These are phyloP conservation scores for Pygoscelis antarcticus DNA, from an alignment of 2,113 vertebrate species.

Conservation along the genomic window DNA sequence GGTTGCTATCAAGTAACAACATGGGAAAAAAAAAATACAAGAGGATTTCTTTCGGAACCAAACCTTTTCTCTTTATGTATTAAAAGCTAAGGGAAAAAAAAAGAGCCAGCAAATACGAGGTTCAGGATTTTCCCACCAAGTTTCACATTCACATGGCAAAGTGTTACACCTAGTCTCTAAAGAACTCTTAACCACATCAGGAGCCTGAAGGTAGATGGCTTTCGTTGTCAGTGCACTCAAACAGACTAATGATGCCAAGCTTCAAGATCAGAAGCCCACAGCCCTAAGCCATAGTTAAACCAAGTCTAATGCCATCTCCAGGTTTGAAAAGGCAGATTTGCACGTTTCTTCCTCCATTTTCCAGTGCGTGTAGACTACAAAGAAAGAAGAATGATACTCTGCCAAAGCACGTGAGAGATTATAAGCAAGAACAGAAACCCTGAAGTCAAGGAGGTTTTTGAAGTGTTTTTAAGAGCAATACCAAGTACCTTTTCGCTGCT, in stretches of 20 bases:
- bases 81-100: background rate
- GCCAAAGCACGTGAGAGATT: background rate
- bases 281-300: background rate
- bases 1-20: background rate
- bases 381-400: background rate
- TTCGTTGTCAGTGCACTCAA: background rate
- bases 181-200: background rate
- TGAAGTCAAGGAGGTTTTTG: too few species aligned
- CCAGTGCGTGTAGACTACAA: accelerated
- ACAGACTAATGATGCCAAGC: accelerated
- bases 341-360: background rate
- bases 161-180: background rate
- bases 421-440: background rate
- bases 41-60: background rate
- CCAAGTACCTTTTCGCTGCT: conserved; percentile 43
- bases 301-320: background rate
- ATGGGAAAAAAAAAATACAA: background rate
- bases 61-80: background rate
- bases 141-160: background rate
- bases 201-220: background rate
- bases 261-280: background rate
- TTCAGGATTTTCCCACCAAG: background rate
- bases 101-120: background rate
- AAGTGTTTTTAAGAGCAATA: background rate
- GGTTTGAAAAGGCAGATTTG: background rate